These are phyloP conservation scores for Epizoanthus fatuus DNA, from an alignment of 92 coral and sea anemone genomes.

Conservation along the genomic window DNA sequence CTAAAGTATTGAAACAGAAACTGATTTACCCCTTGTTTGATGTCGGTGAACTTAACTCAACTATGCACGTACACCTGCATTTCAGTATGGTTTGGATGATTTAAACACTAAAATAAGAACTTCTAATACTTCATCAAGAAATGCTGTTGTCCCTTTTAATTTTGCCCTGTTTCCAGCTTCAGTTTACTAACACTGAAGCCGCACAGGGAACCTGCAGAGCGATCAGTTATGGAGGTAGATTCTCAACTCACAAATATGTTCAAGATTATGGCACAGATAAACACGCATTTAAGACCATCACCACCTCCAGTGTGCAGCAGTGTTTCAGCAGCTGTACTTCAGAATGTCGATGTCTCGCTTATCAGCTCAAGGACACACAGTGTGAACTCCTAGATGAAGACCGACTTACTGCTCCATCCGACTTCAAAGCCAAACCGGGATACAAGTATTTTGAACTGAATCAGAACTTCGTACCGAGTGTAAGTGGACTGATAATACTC, in stretches of 20 bases:
- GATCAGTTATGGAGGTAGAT: conserved; percentile 21
- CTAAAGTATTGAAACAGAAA: no score
- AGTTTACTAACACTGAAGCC: not conserved
- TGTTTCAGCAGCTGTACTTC: conserved; percentile 14
- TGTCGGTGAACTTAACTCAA: no score
- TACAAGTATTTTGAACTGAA: conserved; percentile 12
- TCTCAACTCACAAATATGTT: conserved; percentile 10
- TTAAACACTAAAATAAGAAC: no score
- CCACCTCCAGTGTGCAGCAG: conserved; percentile 5
- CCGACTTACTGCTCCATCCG: conserved; percentile 40
- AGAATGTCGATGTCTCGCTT: conserved; percentile 62
- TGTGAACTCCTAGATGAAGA: conserved; percentile 66
- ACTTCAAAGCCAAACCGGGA: conserved; percentile 10
- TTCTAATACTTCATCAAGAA: no score
- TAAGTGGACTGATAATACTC: not conserved
- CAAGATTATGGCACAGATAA: not conserved
- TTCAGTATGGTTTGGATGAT: no score
- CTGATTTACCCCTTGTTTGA: no score
- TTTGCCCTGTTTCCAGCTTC: no score
- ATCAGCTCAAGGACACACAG: conserved; percentile 54
- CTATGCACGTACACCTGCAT: no score
- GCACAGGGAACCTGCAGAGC: conserved; percentile 11
- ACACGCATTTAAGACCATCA: not conserved
- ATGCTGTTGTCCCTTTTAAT: no score
- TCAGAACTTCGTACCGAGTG: not conserved